Evolutionary conservation across 2,113 vertebrate species (phyloP).

Genomic region (Herpailurus yagouaroundi): DNA sequence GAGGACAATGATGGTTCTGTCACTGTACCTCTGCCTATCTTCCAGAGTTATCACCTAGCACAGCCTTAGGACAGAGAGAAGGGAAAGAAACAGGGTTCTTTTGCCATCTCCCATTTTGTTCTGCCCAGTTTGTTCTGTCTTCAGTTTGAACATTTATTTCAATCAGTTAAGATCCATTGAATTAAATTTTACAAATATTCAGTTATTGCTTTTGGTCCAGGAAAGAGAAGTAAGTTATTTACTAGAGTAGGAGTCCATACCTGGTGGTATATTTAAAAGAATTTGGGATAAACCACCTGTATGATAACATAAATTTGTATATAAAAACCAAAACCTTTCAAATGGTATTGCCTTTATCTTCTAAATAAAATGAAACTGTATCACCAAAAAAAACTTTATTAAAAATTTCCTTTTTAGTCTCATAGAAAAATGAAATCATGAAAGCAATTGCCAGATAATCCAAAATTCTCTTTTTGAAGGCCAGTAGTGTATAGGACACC

Average conservation of each 20-base stretch:
- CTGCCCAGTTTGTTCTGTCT: background rate
- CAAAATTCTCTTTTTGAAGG: background rate
- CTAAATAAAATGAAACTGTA: no score
- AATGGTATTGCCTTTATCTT: background rate
- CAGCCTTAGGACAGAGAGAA: background rate
- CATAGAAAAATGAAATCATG: background rate
- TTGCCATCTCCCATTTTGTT: background rate
- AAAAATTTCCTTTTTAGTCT: background rate
- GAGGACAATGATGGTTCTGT: background rate
- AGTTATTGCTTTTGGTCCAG: background rate
- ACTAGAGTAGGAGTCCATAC: background rate
- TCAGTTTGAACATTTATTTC: background rate
- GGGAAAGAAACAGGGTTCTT: background rate
- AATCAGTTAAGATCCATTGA: background rate
- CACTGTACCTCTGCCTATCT: fast-evolving
- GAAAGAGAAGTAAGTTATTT: background rate
- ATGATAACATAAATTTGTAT: background rate
- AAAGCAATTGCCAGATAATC: background rate
- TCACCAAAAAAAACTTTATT: background rate
- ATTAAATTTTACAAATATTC: background rate
- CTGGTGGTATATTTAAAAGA: background rate
- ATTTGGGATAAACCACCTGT: background rate
- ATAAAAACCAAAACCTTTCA: background rate
- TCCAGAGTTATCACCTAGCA: background rate
- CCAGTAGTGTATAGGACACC: background rate